These are phyloP conservation scores for Pseudanteris insignis DNA, from an alignment of 2,888 invertebrate genomes.

Conservation along the genomic window DNA sequence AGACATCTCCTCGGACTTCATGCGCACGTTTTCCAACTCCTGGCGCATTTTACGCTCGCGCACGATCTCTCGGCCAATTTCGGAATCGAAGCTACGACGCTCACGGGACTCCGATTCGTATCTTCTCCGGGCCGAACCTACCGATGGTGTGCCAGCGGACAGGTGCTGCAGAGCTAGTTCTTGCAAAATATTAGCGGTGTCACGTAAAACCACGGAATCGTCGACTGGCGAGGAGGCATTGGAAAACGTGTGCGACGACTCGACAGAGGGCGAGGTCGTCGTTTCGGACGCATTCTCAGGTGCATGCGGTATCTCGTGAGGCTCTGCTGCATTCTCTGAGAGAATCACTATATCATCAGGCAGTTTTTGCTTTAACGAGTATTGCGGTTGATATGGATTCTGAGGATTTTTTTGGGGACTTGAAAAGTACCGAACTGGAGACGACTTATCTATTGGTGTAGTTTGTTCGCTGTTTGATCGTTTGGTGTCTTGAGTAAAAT, in stretches of 20 bases:
- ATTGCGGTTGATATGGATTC: slow-evolving; percentile 50
- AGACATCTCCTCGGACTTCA: slow-evolving; percentile 57
- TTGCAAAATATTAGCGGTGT: slow-evolving; percentile 62
- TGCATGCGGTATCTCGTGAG: slow-evolving; percentile 59
- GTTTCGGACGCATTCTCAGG: slow-evolving; percentile 60
- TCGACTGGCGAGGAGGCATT: slow-evolving; percentile 56
- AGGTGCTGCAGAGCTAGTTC: slow-evolving; percentile 62
- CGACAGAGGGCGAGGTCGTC: slow-evolving; percentile 47
- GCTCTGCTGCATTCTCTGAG: slow-evolving; percentile 62
- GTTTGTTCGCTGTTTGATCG: slow-evolving; percentile 27
- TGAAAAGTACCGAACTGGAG: slow-evolving; percentile 47
- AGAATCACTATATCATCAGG: slow-evolving; percentile 53
- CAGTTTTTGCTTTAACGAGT: slow-evolving; percentile 49
- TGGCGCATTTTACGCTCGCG: slow-evolving; percentile 66
- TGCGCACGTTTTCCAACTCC: slow-evolving; percentile 61
- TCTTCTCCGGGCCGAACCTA: slow-evolving; percentile 50
- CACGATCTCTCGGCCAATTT: slow-evolving; percentile 67
- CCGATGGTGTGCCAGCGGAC: slow-evolving; percentile 56
- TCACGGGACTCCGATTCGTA: slow-evolving; percentile 56
- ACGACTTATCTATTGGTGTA: slow-evolving; percentile 37
- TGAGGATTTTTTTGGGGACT: slow-evolving; percentile 51
- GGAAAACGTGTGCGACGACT: slow-evolving; percentile 55
- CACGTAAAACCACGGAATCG: slow-evolving; percentile 57
- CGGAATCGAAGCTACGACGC: slow-evolving; percentile 67
- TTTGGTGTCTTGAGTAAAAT: no score